Base-by-base conservation (phyloP, 2,888 invertebrate genomes). In the Zelleria hepariella region DNA sequence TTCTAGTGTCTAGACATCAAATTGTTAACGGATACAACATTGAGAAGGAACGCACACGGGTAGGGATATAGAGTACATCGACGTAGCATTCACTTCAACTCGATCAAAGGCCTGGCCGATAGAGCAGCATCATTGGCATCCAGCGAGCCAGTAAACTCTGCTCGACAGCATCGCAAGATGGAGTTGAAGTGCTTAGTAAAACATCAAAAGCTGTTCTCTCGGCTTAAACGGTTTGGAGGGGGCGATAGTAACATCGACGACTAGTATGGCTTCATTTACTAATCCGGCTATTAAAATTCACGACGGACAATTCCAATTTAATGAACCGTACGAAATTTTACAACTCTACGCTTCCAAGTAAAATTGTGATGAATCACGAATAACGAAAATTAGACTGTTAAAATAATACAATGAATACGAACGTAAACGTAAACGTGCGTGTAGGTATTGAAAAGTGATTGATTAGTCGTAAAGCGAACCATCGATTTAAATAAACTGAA, bases 231-330 rank as follows among this genome's bases (percentile, higher is more conserved):
- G 75, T 80, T 84, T 84, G 80, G 84, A 68, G 74, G 68, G 84
- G 86, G 85, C 86, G 85, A 81, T 82, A 75, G 84, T 83, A 78
- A 85, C 84, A 78, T 73, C 72, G 82, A 82, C 82, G 83, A 82
- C 78, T 66, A 66, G 55, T 61, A 61, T 65, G 68, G 67, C 48
- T 61, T 24, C 57, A 57, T 61, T 47, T 57, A 58, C 55, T 47
- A 62, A 58, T 60, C 32, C 58, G 15, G 15, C 57, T 23, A 54
- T 15, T 47, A 26, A 27, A 56, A 32, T 53, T 5, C 24, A 53
- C 26, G 26, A 42, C 32, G 10, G 32, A 42, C 32, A 15, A 15
- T 42, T 15, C 32, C 2, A 15, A 15, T 42, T 3, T 3, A 42
- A 55, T 55, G 15, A 23, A 24, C 25, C 57, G 69, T 70, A 73